phyloP scores from a whole-genome alignment of 2,113 vertebrate species.

The Callopanchax toddi region DNA sequence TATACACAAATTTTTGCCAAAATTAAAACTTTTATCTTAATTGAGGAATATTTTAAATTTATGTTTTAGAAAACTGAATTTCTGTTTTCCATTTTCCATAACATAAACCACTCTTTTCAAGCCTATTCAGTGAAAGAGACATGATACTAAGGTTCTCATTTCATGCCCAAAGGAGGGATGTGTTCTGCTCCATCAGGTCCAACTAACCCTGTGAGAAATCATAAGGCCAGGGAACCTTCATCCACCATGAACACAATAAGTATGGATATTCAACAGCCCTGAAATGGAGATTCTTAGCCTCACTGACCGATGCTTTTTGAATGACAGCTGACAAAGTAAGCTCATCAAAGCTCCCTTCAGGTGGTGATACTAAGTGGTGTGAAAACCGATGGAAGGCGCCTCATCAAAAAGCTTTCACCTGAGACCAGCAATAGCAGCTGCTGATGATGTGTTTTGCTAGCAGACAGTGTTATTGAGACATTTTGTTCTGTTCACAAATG shows the following conservation, averaged over 20 bases:
- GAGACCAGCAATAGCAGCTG: constrained; percentile 59
- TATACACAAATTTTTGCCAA: too few relatives aligned
- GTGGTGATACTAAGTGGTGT: constrained; percentile 61
- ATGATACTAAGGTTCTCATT: constrained; percentile 5
- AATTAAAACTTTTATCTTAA: too few relatives aligned
- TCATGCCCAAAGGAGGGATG: not conserved
- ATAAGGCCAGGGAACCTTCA: not conserved
- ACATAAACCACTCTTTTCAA: not conserved
- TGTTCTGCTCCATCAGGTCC: constrained; percentile 13
- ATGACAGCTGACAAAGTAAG: constrained; percentile 61
- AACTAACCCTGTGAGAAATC: constrained; percentile 4
- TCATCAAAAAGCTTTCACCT: constrained; percentile 69
- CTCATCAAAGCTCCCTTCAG: constrained; percentile 62
- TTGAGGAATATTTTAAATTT: too few relatives aligned
- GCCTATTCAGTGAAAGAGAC: not conserved
- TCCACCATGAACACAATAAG: constrained; percentile 19
- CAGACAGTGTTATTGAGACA: constrained; percentile 71
- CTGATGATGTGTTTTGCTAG: constrained; percentile 57
- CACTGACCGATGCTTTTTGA: constrained; percentile 31
- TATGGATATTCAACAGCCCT: constrained; percentile 2
- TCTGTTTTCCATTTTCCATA: too few relatives aligned
- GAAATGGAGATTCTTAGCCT: constrained; percentile 9
- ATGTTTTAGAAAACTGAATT: too few relatives aligned
- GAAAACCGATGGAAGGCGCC: constrained; percentile 60
- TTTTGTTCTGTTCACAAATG: constrained; percentile 67